Evolutionary conservation across 2,797 vertebrate species (phyloP).

Genomic region (Chiroxiphia lanceolata): DNA sequence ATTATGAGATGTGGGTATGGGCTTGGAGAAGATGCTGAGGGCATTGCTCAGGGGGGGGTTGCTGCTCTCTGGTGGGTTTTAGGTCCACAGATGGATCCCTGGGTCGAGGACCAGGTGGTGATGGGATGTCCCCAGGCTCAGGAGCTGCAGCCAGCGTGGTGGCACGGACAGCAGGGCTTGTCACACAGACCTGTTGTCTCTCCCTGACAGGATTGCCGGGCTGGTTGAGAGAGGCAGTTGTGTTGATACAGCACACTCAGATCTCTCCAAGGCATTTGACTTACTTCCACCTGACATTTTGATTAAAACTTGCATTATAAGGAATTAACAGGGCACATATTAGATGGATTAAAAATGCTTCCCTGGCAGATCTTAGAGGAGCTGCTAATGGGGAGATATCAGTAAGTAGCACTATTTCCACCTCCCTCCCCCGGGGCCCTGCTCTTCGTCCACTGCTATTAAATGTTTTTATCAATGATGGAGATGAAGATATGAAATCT

Average conservation of each 20-base stretch:
- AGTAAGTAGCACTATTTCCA: slow-evolving; percentile 27
- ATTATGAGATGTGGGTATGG: not conserved
- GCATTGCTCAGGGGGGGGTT: not conserved
- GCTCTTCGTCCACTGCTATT: slow-evolving; percentile 4
- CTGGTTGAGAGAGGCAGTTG: not conserved
- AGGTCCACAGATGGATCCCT: fast-evolving
- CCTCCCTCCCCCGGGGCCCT: not conserved
- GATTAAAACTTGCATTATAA: slow-evolving; percentile 70
- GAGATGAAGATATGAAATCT: slow-evolving; percentile 41
- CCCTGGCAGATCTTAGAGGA: slow-evolving; percentile 57
- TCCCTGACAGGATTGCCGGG: not conserved
- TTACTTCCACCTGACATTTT: slow-evolving; percentile 69
- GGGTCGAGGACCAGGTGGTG: not conserved
- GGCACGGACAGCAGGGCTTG: not conserved
- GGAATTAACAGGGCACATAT: slow-evolving; percentile 62
- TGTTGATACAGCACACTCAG: not conserved
- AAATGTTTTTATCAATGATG: slow-evolving; percentile 38
- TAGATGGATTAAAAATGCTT: slow-evolving; percentile 64
- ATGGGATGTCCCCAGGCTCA: not conserved
- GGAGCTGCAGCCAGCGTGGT: not conserved
- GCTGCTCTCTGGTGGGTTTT: not conserved
- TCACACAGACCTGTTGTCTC: not conserved
- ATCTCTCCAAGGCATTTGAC: slow-evolving; percentile 56
- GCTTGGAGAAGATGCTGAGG: not conserved
- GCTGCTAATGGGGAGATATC: slow-evolving; percentile 55